Percentiles rank a stretch among this genome's conserved stretches.
phyloP scores from a whole-genome alignment of 2,888 invertebrate species.

The Hedychridium roseum region DNA sequence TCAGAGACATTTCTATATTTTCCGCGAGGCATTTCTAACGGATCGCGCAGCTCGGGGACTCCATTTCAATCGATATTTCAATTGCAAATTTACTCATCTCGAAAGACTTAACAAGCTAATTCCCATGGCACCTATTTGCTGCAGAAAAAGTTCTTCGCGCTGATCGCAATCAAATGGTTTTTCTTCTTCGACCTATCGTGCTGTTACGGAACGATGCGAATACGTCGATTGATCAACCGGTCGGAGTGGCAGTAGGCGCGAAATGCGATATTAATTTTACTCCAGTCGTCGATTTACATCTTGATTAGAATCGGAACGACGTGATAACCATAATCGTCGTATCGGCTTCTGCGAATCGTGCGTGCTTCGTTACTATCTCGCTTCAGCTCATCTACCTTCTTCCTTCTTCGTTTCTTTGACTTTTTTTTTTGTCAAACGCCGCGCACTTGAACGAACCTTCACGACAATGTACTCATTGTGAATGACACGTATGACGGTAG shows the following conservation, averaged over 20 bases:
- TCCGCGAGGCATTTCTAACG: neutral
- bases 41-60: neutral
- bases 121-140: neutral
- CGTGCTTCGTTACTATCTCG: too few species aligned
- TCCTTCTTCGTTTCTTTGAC: too few species aligned
- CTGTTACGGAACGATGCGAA: neutral
- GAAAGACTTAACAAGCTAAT: neutral
- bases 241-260: neutral
- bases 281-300: neutral
- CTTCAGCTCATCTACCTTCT: too few species aligned
- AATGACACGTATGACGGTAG: too few species aligned
- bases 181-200: neutral
- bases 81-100: neutral
- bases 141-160: neutral
- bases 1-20: neutral
- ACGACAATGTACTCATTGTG: too few species aligned
- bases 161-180: neutral
- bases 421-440: too few species aligned
- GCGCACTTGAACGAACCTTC: too few species aligned
- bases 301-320: neutral
- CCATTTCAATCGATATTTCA: conserved; percentile 1
- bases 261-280: neutral
- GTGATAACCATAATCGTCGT: neutral
- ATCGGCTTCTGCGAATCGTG: too few species aligned
- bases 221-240: neutral